Evolutionary conservation across 2,797 vertebrate species (phyloP).

Genomic region (Lepilemur septentrionalis): DNA sequence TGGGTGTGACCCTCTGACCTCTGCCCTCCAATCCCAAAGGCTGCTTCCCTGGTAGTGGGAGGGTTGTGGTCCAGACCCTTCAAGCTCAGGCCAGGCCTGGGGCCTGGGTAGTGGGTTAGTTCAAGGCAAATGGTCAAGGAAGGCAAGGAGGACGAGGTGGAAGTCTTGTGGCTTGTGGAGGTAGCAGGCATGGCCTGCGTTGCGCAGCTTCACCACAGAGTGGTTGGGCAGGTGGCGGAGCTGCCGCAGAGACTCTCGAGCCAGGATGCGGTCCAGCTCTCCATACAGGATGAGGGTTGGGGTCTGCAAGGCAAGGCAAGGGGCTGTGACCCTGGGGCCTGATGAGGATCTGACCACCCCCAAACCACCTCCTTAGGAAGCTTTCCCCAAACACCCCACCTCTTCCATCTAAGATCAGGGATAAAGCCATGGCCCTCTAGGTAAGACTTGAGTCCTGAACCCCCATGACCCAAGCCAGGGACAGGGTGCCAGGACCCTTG

Average conservation of each 20-base stretch:
- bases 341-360: not conserved
- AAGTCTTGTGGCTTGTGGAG: conserved; percentile 94
- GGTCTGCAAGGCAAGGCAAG: conserved; percentile 75
- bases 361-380: not conserved
- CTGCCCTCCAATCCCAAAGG: not conserved
- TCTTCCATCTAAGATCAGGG: not conserved
- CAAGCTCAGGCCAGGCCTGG: not conserved
- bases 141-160: conserved; percentile 91
- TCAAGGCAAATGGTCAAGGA: conserved; percentile 81
- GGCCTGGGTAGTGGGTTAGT: not conserved
- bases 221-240: conserved; percentile 91
- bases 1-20: not conserved
- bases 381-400: not conserved
- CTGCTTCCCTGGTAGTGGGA: not conserved
- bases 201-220: conserved; percentile 85
- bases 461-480: not conserved
- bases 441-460: not conserved
- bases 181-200: conserved; percentile 95
- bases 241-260: conserved; percentile 92
- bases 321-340: not conserved
- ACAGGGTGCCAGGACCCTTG: not conserved
- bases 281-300: conserved; percentile 92
- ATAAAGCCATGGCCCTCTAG: not conserved
- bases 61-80: not conserved
- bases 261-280: conserved; percentile 90